phyloP scores from a whole-genome alignment of 1,140 invertebrate genomes.

The Ctenoplectra terminalis region DNA sequence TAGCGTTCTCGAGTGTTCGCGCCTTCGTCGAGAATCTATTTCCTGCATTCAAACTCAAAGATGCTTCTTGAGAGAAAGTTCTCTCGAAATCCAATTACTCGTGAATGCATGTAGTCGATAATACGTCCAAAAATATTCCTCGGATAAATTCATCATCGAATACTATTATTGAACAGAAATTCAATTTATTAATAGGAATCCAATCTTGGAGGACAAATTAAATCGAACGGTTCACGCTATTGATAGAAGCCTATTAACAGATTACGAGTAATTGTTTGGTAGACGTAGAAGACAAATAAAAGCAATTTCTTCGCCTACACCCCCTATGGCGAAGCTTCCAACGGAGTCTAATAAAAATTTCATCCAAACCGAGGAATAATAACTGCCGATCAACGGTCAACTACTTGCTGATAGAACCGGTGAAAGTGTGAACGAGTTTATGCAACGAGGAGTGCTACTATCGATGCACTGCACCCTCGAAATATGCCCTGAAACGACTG shows the following conservation, averaged over 20 bases:
- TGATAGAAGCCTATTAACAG: too few species aligned
- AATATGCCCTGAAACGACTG: neutral
- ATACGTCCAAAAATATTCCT: neutral
- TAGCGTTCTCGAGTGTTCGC: constrained; percentile 11
- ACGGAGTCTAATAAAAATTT: constrained; percentile 17
- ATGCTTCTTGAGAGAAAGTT: neutral
- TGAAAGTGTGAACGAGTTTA: constrained; percentile 28
- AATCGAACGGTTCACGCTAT: neutral
- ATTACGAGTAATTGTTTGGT: neutral
- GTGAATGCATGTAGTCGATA: too few species aligned
- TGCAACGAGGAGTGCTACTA: neutral
- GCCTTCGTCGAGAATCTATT: constrained; percentile 18
- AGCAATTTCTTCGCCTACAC: neutral
- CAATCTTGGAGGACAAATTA: neutral
- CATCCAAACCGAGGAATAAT: constrained; percentile 1
- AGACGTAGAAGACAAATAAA: neutral
- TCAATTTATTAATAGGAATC: neutral
- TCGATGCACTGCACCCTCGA: constrained; percentile 12
- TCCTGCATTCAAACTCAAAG: neutral
- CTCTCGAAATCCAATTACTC: neutral
- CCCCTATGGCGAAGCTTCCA: neutral
- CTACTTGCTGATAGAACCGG: neutral
- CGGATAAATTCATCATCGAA: too few species aligned
- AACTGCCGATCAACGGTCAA: constrained; percentile 13
- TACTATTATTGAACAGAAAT: neutral